Evolutionary conservation across 2,797 vertebrate genomes (phyloP), one percentile per base, ranked within the genome.

Genomic region (Dicrostonyx torquatus): DNA sequence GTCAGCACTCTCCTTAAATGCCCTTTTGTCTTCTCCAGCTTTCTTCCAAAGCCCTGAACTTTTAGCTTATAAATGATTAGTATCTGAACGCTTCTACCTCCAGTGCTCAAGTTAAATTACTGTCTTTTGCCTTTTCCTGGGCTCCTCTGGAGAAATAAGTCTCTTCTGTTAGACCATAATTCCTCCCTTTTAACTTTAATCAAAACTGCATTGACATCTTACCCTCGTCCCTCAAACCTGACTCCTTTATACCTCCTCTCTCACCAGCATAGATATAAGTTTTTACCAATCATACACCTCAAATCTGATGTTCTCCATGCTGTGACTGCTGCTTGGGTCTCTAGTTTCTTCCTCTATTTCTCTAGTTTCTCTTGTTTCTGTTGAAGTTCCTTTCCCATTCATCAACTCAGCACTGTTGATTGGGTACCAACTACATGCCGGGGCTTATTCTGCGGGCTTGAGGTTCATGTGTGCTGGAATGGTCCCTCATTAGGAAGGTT

Each of bases 31-130:
- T 96, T 95, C 91, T 93, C 87, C 55, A 84, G 79, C 10, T 64
- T 94, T 68, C 73, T 97, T 91, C 73, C 45, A 82, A 94, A 94
- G 70, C 37, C 31, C 89, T 96, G 93, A 93, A 96, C 94, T 96
- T 96, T 95, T 55, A 95, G 87, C 80, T 96, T 95, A 94, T 93
- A 95, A 96, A 95, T 94, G 87, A 97, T 94, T 93, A 94, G 93
- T 79, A 88, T 50, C 55, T 91, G 20, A 34, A 92, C 2, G 29
- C 55, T 62, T 86, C 73, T 68, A 93, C 85, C 45, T 82, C 72
- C 62, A 53, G 72, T 75, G 93, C 80, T 78, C 55, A 90, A 91
- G 84, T 95, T 97, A 96, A 97, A 93, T 96, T 93, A 91, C 89
- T 60, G 7, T 91, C 89, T 97, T 95, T 83, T 82, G 80, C 89